phyloP scores from a whole-genome alignment of 53 echinoderm and acorn worm genomes.

The Antedon mediterranea region DNA sequence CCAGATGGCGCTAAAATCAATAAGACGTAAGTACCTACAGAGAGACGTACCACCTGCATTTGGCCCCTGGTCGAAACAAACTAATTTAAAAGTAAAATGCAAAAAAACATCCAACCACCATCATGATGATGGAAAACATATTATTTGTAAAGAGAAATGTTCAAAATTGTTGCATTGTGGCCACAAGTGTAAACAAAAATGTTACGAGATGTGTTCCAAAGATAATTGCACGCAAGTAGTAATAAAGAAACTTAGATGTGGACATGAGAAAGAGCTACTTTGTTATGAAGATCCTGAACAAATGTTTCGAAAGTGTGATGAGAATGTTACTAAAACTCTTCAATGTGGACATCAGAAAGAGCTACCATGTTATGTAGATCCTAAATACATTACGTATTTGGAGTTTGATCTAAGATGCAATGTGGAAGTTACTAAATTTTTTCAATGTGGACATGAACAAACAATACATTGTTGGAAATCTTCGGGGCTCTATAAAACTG shows the following conservation, averaged over 20 bases:
- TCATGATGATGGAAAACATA: background rate
- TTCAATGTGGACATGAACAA: conserved; percentile 38
- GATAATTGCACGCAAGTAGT: conserved; percentile 12
- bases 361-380: background rate
- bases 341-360: background rate
- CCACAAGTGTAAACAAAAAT: background rate
- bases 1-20: too few relatives aligned
- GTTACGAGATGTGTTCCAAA: background rate
- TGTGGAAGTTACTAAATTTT: background rate
- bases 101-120: background rate
- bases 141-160: background rate
- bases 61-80: too few relatives aligned
- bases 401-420: background rate
- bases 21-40: too few relatives aligned
- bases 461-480: conserved; percentile 22
- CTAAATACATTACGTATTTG: background rate
- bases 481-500: background rate
- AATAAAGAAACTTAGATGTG: conserved; percentile 23
- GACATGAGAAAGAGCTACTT: conserved; percentile 21
- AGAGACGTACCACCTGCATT: too few relatives aligned
- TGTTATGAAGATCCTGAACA: conserved; percentile 21
- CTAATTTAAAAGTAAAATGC: background rate
- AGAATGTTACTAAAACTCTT: too few relatives aligned
- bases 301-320: background rate
- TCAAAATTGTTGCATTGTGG: background rate